A percentile compares a stretch with the other conserved stretches of the same genome.
Evolutionary conservation across 2,113 vertebrate genomes (phyloP).

Genomic region (Nerophis ophidion): DNA sequence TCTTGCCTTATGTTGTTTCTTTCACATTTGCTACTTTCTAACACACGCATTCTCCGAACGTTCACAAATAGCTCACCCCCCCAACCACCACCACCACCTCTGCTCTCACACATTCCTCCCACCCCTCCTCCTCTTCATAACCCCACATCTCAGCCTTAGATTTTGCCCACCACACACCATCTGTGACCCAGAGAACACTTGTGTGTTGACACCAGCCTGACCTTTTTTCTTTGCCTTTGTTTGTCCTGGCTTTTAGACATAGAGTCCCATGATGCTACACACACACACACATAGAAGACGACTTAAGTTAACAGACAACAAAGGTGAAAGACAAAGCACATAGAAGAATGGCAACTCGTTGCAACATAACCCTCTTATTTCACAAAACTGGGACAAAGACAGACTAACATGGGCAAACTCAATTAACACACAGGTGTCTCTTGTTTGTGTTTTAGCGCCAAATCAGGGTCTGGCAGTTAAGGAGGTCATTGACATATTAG

Average conservation of each 20-base stretch:
- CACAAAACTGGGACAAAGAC: constrained; percentile 25
- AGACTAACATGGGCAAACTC: constrained; percentile 11
- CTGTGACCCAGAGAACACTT: constrained; percentile 60
- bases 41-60: constrained; percentile 24
- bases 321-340: constrained; percentile 3
- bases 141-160: constrained; percentile 42
- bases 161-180: constrained; percentile 47
- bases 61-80: constrained; percentile 32
- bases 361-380: constrained; percentile 22
- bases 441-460: constrained; percentile 27
- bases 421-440: constrained; percentile 14
- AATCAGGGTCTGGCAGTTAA: constrained; percentile 40
- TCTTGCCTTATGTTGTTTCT: constrained; percentile 2
- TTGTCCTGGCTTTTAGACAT: constrained; percentile 20
- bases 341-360: constrained; percentile 2
- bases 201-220: constrained; percentile 50
- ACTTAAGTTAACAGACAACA: not conserved
- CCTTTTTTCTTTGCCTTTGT: constrained; percentile 55
- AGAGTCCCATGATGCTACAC: not conserved
- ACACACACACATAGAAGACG: constrained; percentile 2
- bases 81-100: not conserved
- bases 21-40: constrained; percentile 30
- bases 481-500: constrained; percentile 52
- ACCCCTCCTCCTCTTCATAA: constrained; percentile 44
- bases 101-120: constrained; percentile 39